These are phyloP conservation scores for Hoplostethus atlanticus DNA, from an alignment of 2,797 vertebrate genomes.

Conservation along the genomic window DNA sequence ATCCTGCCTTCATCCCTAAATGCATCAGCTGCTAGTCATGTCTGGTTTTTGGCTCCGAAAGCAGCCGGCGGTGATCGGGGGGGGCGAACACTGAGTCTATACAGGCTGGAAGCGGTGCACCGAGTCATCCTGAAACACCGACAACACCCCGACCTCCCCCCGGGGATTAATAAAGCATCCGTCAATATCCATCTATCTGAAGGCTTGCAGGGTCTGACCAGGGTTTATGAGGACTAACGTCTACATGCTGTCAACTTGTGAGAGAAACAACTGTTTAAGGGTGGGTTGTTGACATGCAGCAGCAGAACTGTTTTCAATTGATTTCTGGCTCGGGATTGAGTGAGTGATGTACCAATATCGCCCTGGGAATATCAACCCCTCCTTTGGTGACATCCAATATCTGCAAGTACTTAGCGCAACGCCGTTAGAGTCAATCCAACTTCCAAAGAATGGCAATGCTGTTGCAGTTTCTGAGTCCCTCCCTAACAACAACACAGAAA, in stretches of 20 bases:
- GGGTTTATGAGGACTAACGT: slow-evolving; percentile 3
- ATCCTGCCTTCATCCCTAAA: slow-evolving; percentile 9
- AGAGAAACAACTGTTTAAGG: slow-evolving; percentile 10
- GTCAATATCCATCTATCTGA: neutral
- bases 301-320: slow-evolving; percentile 54
- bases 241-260: neutral
- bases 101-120: neutral
- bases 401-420: slow-evolving; percentile 38
- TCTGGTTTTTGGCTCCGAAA: neutral
- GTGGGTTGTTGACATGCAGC: slow-evolving; percentile 28
- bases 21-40: slow-evolving; percentile 43
- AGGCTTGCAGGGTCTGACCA: neutral
- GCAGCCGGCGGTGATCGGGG: too few relatives aligned
- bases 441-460: slow-evolving; percentile 4
- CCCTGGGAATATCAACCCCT: slow-evolving; percentile 52
- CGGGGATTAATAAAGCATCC: neutral
- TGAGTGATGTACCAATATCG: slow-evolving; percentile 39
- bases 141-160: neutral
- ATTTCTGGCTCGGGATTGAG: slow-evolving; percentile 58
- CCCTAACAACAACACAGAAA: neutral
- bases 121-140: neutral
- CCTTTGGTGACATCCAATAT: slow-evolving; percentile 58
- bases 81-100: neutral
- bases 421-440: neutral
- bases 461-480: neutral